Base-by-base conservation (phyloP, 2,888 invertebrate species). In the Heteromyza rotundicornis region DNA sequence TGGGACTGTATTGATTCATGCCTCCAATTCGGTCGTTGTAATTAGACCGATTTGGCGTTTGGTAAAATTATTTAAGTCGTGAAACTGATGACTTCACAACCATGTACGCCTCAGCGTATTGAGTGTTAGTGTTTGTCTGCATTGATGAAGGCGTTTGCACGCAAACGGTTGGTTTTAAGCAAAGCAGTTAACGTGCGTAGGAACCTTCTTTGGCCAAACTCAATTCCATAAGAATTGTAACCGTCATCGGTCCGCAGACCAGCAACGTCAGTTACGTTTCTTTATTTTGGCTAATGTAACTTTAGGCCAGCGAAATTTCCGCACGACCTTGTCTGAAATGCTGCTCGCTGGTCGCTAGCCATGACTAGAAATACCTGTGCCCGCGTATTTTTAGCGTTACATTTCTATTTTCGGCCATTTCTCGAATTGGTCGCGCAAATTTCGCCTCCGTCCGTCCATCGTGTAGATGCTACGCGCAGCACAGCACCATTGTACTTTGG, bases 331-430 rank as follows among this genome's bases (percentile, higher is more conserved):
- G 57, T 57, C 16, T 10, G 49, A 54, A 53, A 53, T 59, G 23
- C 56, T 50, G 49, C 22, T 17, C 47, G 20, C 47, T 14, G 3
- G 14, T 40, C 40, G 40, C 32, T 32, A 12, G 32, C 51, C 36
- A n/a, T 20, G 16, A 54, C 32, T 19, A 35, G 19, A 55, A 55
- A 56, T 62, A 62, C 55, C 57, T 55, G 51, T 20, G 36, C 58
- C 51, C 32, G 20, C 44, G 51, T 66, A 66, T 64, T 64, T 64
- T 64, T 64, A 66, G 61, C 36, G 12, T 24, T 55, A 19, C 54
- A 23, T 35, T n/a, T 60, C 67, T 74, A 72, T 74, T 77, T 77
- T 71, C 69, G 68, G 66, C 66, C 64, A 61, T 53, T 60, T 64
- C 60, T 58, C 59, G 24, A 63, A 47, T 47, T 47, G 20, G 47